Percentiles rank a stretch among this genome's conserved stretches.
phyloP scores from a whole-genome alignment of 2,888 invertebrate genomes.

The Acanthosepion lycidas region DNA sequence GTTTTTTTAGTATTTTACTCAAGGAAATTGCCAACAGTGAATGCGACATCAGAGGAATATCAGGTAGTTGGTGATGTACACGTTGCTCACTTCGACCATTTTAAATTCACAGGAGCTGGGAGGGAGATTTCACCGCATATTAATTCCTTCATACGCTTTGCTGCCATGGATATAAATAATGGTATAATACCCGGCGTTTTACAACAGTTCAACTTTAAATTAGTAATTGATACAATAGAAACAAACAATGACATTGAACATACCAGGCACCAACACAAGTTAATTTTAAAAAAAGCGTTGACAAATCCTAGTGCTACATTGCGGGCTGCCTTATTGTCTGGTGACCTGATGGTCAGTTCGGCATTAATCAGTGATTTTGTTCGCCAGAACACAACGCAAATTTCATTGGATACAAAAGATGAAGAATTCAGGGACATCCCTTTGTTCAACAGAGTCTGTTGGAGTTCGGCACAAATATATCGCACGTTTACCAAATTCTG shows the following conservation, averaged over 20 bases:
- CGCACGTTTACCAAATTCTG: neutral
- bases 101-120: constrained; percentile 52
- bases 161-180: constrained; percentile 54
- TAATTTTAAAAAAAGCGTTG: neutral
- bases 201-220: neutral
- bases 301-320: neutral
- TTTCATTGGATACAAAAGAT: neutral
- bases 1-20: neutral
- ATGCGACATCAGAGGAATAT: neutral
- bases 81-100: constrained; percentile 54
- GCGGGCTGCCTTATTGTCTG: neutral
- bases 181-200: constrained; percentile 51
- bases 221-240: neutral
- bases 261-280: neutral
- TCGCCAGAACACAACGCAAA: neutral
- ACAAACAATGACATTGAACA: neutral
- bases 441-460: neutral
- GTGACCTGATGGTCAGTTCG: neutral
- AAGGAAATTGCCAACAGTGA: neutral
- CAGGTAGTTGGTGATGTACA: constrained; percentile 53
- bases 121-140: constrained; percentile 53
- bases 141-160: constrained; percentile 55
- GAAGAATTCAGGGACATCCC: neutral
- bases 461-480: neutral
- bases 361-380: neutral